These are phyloP conservation scores for Macquaria australasica DNA, from an alignment of 2,113 vertebrate species.

Conservation along the genomic window DNA sequence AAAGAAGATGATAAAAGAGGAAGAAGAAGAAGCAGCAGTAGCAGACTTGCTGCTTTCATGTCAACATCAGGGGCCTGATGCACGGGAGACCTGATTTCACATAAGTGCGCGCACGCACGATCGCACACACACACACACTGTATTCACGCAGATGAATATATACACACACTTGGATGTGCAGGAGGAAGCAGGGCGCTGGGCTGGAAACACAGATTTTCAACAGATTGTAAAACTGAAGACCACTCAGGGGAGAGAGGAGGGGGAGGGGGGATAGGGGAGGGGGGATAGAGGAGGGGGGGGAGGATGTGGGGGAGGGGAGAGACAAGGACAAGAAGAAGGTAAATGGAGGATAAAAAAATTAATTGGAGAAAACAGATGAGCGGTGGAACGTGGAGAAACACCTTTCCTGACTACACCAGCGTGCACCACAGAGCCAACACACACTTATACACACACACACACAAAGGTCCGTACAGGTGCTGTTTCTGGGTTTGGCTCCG, in stretches of 20 bases:
- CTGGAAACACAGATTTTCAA: conserved; percentile 60
- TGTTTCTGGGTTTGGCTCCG: conserved; percentile 41
- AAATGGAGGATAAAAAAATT: conserved; percentile 21
- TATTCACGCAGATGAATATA: not conserved
- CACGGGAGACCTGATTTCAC: conserved; percentile 12
- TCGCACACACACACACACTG: conserved; percentile 21
- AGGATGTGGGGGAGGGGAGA: not conserved
- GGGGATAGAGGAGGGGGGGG: no score
- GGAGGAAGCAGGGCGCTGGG: conserved; percentile 47
- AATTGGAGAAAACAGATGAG: conserved; percentile 52
- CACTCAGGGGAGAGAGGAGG: conserved; percentile 4
- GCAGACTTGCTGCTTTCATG: conserved; percentile 32
- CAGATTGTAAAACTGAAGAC: conserved; percentile 62
- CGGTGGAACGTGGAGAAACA: conserved; percentile 56
- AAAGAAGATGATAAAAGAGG: not conserved
- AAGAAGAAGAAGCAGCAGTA: not conserved
- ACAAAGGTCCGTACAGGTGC: conserved; percentile 33
- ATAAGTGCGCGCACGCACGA: not conserved
- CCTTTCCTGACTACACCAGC: conserved; percentile 35
- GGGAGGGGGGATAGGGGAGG: no score
- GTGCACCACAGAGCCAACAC: conserved; percentile 1
- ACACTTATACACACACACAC: conserved; percentile 12
- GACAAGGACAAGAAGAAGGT: conserved; percentile 4
- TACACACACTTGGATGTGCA: conserved; percentile 29
- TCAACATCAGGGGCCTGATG: conserved; percentile 46